Percentiles rank a stretch among this genome's conserved stretches.
These are phyloP conservation scores for Nomada fucata DNA, from an alignment of 2,888 invertebrate genomes.

Conservation along the genomic window DNA sequence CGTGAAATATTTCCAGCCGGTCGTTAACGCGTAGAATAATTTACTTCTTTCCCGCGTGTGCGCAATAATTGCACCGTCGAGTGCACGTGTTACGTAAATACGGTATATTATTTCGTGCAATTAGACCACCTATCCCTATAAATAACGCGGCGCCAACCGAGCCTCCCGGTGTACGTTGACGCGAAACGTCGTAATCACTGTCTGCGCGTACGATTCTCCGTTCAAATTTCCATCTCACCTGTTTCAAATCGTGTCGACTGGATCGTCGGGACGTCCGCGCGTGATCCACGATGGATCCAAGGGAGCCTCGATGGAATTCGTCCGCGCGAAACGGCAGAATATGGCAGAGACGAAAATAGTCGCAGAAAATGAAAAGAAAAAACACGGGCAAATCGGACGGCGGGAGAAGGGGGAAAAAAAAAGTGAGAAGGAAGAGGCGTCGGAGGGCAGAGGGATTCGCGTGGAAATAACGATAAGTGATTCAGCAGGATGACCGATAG, in stretches of 20 bases:
- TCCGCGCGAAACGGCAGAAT: not conserved
- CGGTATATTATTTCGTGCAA: constrained; percentile 48
- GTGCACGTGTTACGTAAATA: constrained; percentile 49
- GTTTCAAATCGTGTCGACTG: not conserved
- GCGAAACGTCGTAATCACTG: constrained; percentile 7
- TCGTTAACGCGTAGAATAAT: constrained; percentile 41
- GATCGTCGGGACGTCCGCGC: not conserved
- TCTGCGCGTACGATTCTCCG: constrained; percentile 3
- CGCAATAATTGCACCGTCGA: constrained; percentile 36
- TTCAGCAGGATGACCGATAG: constrained; percentile 80
- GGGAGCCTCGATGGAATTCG: not conserved
- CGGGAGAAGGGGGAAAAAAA: too few species aligned
- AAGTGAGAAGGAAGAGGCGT: constrained; percentile 42
- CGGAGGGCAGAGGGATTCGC: constrained; percentile 44
- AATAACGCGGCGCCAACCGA: constrained; percentile 14
- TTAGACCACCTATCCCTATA: constrained; percentile 30
- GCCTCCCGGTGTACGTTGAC: constrained; percentile 4
- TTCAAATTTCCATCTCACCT: not conserved
- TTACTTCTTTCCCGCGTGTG: constrained; percentile 27
- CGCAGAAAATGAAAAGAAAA: not conserved
- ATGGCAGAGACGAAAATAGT: not conserved
- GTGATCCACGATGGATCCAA: too few species aligned
- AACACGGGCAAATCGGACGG: not conserved
- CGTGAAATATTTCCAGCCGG: constrained; percentile 33
- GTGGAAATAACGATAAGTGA: constrained; percentile 58